Base-by-base conservation (phyloP, 2,888 invertebrate genomes). In the Cataglyphis albicans region DNA sequence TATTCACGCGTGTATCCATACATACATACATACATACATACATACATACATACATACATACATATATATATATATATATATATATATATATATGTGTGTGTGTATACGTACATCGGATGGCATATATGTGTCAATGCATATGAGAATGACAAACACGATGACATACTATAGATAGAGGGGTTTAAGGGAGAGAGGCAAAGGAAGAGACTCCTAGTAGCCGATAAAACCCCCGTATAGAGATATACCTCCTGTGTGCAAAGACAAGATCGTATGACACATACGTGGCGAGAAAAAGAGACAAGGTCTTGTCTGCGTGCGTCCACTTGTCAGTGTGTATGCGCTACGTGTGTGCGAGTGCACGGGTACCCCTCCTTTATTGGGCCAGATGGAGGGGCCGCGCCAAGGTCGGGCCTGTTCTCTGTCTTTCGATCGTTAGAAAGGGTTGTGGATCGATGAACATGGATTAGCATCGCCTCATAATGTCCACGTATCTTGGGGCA, bases 361-460 rank as follows among this genome's bases (percentile, higher is more conserved):
- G 82, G 57, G 67, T 88, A 87, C 74, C 89, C 83, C 81, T 86
- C 88, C 90, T 91, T 91, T 91, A 93, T 93, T 90, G 92, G 91
- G 90, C 93, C 94, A 94, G 94, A 92, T 94, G 94, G 90, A 93
- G 91, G 92, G 91, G 90, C 84, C 86, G 85, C 86, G 48, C 90
- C 92, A 92, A 93, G 92, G 92, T 89, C 92, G 92, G 82, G 63
- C 52, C 84, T 83, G 83, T 88, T 87, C 88, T 88, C 74, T 87
- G 86, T 90, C 92, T 91, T 88, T 86, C 90, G 89, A 90, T 91
- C 91, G 86, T 86, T 86, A 70, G 88, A 84, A 91, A 91, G 92
- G 91, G 92, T 93, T 93, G 92, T 89, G 93, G 93, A 94, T 94
- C 94, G 93, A 94, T 93, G 93, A 93, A 91, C 92, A 87, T 90